Evolutionary conservation across 2,113 vertebrate species (phyloP).

Genomic region (Typhlomys cinereus): DNA sequence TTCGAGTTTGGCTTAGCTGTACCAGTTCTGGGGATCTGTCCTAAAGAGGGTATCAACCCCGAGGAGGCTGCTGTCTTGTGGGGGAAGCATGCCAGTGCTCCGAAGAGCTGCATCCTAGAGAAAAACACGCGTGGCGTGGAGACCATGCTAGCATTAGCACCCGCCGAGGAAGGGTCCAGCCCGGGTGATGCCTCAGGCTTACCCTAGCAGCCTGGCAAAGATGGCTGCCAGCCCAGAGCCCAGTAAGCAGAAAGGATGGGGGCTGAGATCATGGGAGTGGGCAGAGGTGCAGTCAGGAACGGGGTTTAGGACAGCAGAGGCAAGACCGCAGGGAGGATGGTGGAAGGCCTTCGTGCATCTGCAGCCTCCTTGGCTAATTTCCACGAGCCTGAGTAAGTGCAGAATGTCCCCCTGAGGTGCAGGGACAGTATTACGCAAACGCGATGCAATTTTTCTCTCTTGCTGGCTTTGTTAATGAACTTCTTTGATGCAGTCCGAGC

Average conservation of each 20-base stretch:
- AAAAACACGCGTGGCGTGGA: rapidly evolving
- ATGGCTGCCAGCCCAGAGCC: rapidly evolving
- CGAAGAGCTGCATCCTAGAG: not conserved
- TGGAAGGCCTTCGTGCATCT: rapidly evolving
- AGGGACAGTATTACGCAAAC: conserved; percentile 50
- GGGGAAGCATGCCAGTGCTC: rapidly evolving
- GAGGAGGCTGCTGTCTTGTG: rapidly evolving
- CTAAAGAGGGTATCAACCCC: not conserved
- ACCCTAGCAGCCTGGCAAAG: rapidly evolving
- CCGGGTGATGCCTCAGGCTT: not conserved
- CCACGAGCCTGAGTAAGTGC: not conserved
- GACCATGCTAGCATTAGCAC: not conserved
- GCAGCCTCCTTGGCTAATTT: rapidly evolving
- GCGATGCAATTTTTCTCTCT: conserved; percentile 62
- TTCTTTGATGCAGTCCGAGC: conserved; percentile 63
- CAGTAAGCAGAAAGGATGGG: rapidly evolving
- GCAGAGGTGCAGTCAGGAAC: not conserved
- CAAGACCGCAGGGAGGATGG: rapidly evolving
- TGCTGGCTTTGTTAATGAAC: conserved; percentile 66
- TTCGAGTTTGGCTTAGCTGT: not conserved
- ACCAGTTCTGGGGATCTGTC: rapidly evolving
- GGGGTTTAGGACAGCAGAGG: rapidly evolving
- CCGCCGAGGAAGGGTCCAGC: not conserved
- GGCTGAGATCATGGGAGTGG: not conserved
- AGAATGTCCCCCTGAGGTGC: no score